phyloP scores from a whole-genome alignment of 2,113 vertebrate species.

The Ictidomys tridecemlineatus region DNA sequence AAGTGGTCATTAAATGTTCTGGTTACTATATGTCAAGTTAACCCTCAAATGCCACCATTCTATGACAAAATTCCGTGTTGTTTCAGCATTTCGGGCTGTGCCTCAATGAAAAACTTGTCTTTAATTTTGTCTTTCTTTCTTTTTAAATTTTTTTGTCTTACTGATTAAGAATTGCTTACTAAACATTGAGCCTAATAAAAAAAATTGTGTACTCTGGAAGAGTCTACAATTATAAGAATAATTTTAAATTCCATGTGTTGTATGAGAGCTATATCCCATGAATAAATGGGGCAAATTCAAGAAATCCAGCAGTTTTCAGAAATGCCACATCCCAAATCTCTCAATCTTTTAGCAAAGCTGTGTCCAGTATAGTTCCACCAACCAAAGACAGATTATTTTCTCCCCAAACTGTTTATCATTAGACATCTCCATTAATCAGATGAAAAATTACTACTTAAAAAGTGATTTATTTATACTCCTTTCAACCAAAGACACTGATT shows the following conservation, averaged over 20 bases:
- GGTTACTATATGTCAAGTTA: neutral
- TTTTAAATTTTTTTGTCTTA: neutral
- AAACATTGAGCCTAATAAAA: neutral
- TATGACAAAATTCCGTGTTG: neutral
- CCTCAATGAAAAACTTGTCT: neutral
- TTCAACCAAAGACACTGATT: constrained; percentile 60
- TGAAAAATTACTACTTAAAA: constrained; percentile 58
- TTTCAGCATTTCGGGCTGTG: neutral
- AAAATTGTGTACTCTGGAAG: neutral
- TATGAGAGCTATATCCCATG: neutral
- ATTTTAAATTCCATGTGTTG: neutral
- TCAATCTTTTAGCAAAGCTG: neutral
- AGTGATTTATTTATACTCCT: constrained; percentile 75
- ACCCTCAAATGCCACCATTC: neutral
- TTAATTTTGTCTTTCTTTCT: too few relatives aligned
- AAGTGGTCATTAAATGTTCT: neutral
- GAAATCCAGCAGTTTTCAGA: neutral
- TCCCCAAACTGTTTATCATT: neutral
- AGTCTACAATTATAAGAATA: neutral
- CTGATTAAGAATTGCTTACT: neutral
- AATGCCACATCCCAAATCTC: neutral
- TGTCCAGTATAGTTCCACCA: neutral
- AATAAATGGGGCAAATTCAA: neutral
- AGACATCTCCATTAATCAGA: constrained; percentile 61
- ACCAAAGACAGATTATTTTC: constrained; percentile 18